phyloP scores from a whole-genome alignment of 1,140 invertebrate species.

The Sinonovacula constricta region DNA sequence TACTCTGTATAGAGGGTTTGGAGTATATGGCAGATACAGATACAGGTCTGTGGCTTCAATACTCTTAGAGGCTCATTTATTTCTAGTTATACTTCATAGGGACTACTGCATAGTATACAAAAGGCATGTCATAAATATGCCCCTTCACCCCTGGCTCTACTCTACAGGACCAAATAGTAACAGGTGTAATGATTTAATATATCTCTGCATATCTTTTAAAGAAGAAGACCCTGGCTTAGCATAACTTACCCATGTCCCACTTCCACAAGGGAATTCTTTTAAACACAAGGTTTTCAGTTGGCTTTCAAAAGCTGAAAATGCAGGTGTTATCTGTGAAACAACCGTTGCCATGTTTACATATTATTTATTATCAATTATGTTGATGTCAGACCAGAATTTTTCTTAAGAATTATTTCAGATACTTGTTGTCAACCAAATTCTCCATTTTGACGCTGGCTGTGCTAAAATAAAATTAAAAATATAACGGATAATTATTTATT shows the following conservation, averaged over 20 bases:
- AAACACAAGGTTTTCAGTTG: slow-evolving; percentile 73
- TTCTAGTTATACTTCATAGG: too few species aligned
- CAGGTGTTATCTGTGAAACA: slow-evolving; percentile 43
- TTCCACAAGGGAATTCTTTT: slow-evolving; percentile 76
- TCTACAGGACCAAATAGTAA: too few species aligned
- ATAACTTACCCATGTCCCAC: slow-evolving; percentile 70
- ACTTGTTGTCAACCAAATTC: slow-evolving; percentile 58
- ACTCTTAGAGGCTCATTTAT: too few species aligned
- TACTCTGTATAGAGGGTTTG: too few species aligned
- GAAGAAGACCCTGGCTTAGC: too few species aligned
- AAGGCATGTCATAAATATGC: too few species aligned
- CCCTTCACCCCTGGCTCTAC: too few species aligned
- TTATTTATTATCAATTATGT: slow-evolving; percentile 1
- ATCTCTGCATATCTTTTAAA: too few species aligned
- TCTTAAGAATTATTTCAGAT: background rate
- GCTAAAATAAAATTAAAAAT: slow-evolving; percentile 15
- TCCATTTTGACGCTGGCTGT: slow-evolving; percentile 66
- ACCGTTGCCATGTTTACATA: slow-evolving; percentile 52
- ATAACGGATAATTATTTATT: background rate
- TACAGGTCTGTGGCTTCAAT: too few species aligned
- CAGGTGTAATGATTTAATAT: too few species aligned
- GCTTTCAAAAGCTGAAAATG: slow-evolving; percentile 71
- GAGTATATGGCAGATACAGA: too few species aligned
- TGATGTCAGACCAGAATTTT: background rate
- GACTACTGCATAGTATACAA: too few species aligned